Percentiles rank a stretch among this genome's conserved stretches.
Evolutionary conservation across 2,113 vertebrate genomes (phyloP).

Genomic region (Urocynchramus pylzowi): DNA sequence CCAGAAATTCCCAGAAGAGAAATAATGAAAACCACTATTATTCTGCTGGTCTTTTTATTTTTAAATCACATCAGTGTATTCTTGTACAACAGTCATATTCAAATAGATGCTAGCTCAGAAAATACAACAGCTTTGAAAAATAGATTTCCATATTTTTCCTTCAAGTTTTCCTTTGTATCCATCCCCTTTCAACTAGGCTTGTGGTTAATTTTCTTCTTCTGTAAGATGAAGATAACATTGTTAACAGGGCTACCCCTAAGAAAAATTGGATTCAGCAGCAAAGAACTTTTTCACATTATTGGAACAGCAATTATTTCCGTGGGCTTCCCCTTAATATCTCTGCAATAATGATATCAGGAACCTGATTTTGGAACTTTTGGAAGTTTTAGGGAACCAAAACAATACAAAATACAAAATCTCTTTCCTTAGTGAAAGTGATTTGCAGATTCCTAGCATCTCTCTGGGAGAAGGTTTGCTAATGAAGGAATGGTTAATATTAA

Average conservation of each 20-base stretch:
- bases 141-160: neutral
- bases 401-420: neutral
- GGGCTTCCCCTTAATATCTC: neutral
- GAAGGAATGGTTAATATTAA: neutral
- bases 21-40: slow-evolving; percentile 64
- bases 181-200: neutral
- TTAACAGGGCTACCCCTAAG: neutral
- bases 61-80: slow-evolving; percentile 21
- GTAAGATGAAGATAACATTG: neutral
- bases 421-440: neutral
- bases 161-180: neutral
- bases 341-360: neutral
- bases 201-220: slow-evolving; percentile 16
- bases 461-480: neutral
- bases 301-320: neutral
- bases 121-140: slow-evolving; percentile 18
- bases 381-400: neutral
- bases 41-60: slow-evolving; percentile 58
- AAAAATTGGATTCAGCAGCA: neutral
- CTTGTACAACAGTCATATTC: neutral
- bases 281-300: neutral
- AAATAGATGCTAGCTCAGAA: slow-evolving; percentile 21
- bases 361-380: neutral
- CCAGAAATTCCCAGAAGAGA: slow-evolving; percentile 48
- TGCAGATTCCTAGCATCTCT: neutral